Percentiles rank a stretch among this genome's conserved stretches.
Conservation (phyloP, 2,888 invertebrate genomes). For the Balanococcus diminutus region DNA sequence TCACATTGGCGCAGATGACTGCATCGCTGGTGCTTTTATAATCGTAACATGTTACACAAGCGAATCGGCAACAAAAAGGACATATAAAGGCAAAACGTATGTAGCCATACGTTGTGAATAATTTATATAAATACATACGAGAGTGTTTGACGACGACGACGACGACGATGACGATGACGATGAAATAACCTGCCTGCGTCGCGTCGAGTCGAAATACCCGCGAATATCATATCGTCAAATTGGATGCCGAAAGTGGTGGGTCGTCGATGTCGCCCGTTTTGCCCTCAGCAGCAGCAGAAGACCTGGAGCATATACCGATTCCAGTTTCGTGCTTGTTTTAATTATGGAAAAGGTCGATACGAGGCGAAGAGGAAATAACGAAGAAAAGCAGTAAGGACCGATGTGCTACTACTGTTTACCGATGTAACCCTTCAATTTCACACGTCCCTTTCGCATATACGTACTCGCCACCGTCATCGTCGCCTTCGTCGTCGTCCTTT, state of each 20-base stretch:
- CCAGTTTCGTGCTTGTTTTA: constrained; percentile 46
- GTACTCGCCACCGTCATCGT: neutral
- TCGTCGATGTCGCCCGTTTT: neutral
- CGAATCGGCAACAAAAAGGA: neutral
- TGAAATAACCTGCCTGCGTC: too few relatives aligned
- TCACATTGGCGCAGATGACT: neutral
- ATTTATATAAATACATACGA: neutral
- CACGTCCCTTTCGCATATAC: constrained; percentile 27
- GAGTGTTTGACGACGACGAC: neutral
- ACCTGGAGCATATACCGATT: constrained; percentile 38
- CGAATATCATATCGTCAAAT: constrained; percentile 49
- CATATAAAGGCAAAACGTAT: neutral
- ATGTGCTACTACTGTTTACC: constrained; percentile 53
- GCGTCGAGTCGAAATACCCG: neutral
- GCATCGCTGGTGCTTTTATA: neutral
- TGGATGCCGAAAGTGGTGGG: neutral
- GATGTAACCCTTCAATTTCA: constrained; percentile 53
- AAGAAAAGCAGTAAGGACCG: constrained; percentile 51
- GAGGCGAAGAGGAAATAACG: constrained; percentile 16
- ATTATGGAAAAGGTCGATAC: constrained; percentile 40
- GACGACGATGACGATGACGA: too few relatives aligned
- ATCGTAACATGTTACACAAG: neutral
- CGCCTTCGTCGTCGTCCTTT: neutral
- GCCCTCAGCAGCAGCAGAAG: neutral
- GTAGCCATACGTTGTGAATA: constrained; percentile 25